A percentile compares a stretch with the other conserved stretches of the same genome.
These are phyloP conservation scores for Phengaris arion DNA, from an alignment of 2,888 invertebrate species.

Conservation along the genomic window DNA sequence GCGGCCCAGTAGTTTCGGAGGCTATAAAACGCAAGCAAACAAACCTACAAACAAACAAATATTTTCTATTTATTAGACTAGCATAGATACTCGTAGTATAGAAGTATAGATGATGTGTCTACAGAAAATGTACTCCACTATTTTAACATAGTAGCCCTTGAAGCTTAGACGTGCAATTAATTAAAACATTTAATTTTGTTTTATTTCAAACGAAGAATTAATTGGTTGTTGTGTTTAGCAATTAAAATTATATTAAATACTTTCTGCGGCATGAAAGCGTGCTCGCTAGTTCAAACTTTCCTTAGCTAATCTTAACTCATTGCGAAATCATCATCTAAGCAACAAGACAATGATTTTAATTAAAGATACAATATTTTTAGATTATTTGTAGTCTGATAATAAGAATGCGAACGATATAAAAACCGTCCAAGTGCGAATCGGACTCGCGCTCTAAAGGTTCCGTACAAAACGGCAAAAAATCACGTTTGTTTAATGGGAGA, in stretches of 20 bases:
- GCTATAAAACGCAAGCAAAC: too few species aligned
- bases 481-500: too few species aligned
- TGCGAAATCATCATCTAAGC: not conserved
- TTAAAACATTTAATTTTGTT: not conserved
- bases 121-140: too few species aligned
- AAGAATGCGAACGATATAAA: not conserved
- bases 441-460: too few species aligned
- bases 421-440: too few species aligned
- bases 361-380: not conserved
- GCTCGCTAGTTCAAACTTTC: not conserved
- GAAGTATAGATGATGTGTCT: too few species aligned
- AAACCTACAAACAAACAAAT: too few species aligned
- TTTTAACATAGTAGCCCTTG: not conserved
- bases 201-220: not conserved
- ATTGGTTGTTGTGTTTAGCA: conserved; percentile 16
- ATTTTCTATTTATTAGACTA: too few species aligned
- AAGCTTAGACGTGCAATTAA: not conserved
- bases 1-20: too few species aligned
- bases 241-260: conserved; percentile 8
- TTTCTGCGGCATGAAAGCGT: conserved; percentile 6
- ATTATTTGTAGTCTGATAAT: not conserved
- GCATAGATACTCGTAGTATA: too few species aligned
- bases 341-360: not conserved
- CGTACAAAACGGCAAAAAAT: too few species aligned
- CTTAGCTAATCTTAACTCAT: not conserved